Evolutionary conservation across 2,113 vertebrate genomes (phyloP).

Genomic region (Nothoprocta perdicaria): DNA sequence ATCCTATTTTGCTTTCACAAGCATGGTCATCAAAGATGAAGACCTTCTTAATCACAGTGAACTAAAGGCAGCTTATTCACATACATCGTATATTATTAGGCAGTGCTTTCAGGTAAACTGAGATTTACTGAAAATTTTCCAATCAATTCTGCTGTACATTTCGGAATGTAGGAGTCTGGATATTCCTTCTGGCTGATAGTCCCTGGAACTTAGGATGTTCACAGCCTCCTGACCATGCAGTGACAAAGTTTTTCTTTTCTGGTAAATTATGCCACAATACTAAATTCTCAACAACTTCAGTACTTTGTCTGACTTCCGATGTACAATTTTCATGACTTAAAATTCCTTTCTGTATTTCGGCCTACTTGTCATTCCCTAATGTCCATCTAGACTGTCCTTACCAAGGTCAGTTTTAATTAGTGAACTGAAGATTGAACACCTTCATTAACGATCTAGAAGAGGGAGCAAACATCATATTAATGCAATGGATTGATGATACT

Average conservation of each 20-base stretch:
- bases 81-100: not conserved
- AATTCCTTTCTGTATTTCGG: not conserved
- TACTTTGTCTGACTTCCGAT: not conserved
- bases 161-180: not conserved
- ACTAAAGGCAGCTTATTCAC: not conserved
- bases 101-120: not conserved
- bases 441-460: not conserved
- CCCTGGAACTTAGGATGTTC: not conserved
- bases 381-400: not conserved
- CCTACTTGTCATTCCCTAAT: not conserved
- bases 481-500: not conserved
- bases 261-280: not conserved
- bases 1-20: not conserved
- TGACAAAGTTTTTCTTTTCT: not conserved
- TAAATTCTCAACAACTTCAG: not conserved
- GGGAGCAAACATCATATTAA: not conserved
- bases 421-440: not conserved
- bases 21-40: not conserved
- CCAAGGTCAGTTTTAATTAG: constrained; percentile 33
- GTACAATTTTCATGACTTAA: not conserved
- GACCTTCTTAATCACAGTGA: not conserved
- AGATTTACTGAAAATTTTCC: not conserved
- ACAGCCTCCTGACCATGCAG: not conserved
- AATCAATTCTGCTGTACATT: not conserved
- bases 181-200: not conserved